These are phyloP conservation scores for Dasypus novemcinctus DNA, from an alignment of 2,113 vertebrate species.

Conservation along the genomic window DNA sequence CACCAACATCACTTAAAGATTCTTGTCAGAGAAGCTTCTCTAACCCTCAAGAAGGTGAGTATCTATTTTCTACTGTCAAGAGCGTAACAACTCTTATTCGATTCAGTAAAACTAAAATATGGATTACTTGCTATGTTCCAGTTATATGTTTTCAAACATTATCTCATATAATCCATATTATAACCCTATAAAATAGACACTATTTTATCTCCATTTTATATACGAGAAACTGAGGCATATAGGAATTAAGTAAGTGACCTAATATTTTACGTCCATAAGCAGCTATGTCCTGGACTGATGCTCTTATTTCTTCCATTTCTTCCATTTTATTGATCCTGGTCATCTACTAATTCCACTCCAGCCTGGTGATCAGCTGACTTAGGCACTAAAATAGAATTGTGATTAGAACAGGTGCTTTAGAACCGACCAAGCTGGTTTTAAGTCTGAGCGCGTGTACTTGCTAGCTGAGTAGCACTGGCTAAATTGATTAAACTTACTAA, in stretches of 20 bases:
- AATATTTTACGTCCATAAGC: not conserved
- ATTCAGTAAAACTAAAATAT: not conserved
- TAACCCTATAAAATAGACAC: not conserved
- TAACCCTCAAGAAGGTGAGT: not conserved
- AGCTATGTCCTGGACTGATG: not conserved
- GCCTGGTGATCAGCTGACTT: not conserved
- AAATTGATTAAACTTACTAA: not conserved
- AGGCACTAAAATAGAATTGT: not conserved
- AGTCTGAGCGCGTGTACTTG: not conserved
- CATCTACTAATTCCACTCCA: not conserved
- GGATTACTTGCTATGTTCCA: not conserved
- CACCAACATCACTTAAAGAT: not conserved
- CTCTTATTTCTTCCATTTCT: not conserved
- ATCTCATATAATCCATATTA: not conserved
- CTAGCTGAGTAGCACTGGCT: not conserved
- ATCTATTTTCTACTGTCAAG: not conserved
- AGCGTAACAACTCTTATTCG: not conserved
- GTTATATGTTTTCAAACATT: not conserved
- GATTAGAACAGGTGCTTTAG: not conserved
- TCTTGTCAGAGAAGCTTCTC: not conserved
- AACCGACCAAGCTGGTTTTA: not conserved
- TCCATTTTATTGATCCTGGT: not conserved
- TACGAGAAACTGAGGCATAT: not conserved
- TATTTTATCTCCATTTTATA: not conserved
- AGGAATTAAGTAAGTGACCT: not conserved